A percentile compares a stretch with the other conserved stretches of the same genome.
Conservation (phyloP, 2,113 vertebrate genomes). For the Glaucidium brasilianum region DNA sequence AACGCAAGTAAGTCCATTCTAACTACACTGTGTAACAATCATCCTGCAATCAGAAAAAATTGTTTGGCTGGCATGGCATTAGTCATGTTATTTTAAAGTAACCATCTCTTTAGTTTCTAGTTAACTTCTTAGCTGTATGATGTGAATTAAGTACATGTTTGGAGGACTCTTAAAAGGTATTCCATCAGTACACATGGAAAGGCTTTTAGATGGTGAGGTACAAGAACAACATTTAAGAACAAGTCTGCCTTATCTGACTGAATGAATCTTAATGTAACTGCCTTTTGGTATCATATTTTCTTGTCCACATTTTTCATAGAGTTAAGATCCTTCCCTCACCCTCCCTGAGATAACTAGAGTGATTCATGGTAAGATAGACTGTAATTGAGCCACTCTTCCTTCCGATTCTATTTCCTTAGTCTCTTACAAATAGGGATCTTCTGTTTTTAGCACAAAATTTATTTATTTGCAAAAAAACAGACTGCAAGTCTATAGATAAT, state of each 20-base stretch:
- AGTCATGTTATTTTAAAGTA: not conserved
- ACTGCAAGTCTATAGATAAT: not conserved
- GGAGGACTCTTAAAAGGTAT: not conserved
- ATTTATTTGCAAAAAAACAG: not conserved
- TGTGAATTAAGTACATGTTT: not conserved
- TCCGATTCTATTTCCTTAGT: not conserved
- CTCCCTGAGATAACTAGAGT: not conserved
- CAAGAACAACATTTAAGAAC: not conserved
- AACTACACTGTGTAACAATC: not conserved
- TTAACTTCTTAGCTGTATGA: not conserved
- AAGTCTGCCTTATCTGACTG: not conserved
- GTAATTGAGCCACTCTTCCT: not conserved
- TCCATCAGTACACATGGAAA: not conserved
- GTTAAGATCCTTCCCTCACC: not conserved
- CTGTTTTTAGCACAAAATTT: not conserved
- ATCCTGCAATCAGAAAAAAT: not conserved
- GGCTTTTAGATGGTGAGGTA: not conserved
- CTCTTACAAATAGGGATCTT: not conserved
- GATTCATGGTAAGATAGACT: not conserved
- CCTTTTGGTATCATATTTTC: not conserved
- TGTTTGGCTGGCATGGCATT: fast-evolving
- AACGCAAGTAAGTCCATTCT: not conserved
- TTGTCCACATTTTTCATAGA: not conserved
- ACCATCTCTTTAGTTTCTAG: not conserved
- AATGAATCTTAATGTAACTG: not conserved